A percentile compares a stretch with the other conserved stretches of the same genome.
Evolutionary conservation across 2,113 vertebrate genomes (phyloP).

Genomic region (Pipa parva): DNA sequence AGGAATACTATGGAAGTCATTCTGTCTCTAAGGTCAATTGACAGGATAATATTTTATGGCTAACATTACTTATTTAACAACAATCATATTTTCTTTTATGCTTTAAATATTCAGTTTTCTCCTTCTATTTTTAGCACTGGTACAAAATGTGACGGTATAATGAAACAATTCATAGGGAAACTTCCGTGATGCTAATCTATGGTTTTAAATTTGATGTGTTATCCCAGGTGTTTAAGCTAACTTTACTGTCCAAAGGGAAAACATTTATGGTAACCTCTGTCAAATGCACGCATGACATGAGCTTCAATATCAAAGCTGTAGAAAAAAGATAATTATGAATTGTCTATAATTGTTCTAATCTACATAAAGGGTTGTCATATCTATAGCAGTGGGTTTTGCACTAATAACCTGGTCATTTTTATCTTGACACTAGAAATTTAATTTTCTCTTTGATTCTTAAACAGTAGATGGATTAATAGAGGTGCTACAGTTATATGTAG

Average conservation of each 20-base stretch:
- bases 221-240: constrained; percentile 34
- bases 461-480: not conserved
- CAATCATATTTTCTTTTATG: constrained; percentile 22
- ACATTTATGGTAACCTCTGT: constrained; percentile 34
- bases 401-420: not conserved
- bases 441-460: constrained; percentile 27
- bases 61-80: constrained; percentile 43
- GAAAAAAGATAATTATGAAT: constrained; percentile 42
- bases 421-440: not conserved
- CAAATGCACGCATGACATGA: constrained; percentile 12
- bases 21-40: constrained; percentile 47
- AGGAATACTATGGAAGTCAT: constrained; percentile 62
- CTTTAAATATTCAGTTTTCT: constrained; percentile 1
- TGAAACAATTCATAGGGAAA: constrained; percentile 18
- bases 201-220: constrained; percentile 36
- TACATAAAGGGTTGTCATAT: constrained; percentile 13
- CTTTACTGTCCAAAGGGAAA: constrained; percentile 2
- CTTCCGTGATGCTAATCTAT: constrained; percentile 7
- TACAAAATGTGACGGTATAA: constrained; percentile 22
- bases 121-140: constrained; percentile 22
- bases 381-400: not conserved
- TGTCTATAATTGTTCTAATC: constrained; percentile 30
- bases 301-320: constrained; percentile 23
- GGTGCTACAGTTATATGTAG: not conserved
- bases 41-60: constrained; percentile 49